phyloP scores from a whole-genome alignment of 2,113 vertebrate species.

The Ciconia maguari region DNA sequence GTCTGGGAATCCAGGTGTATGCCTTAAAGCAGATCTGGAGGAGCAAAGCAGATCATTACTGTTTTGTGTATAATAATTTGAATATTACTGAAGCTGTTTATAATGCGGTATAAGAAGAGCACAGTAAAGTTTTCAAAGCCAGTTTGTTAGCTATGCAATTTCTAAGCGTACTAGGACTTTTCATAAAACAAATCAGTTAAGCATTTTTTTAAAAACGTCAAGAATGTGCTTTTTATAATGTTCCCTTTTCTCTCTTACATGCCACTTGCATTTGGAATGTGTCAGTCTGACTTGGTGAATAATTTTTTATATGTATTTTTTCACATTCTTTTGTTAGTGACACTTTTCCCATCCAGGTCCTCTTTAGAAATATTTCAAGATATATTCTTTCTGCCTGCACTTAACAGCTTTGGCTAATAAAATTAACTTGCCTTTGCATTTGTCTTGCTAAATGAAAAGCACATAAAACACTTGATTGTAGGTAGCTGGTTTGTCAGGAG shows the following conservation, averaged over 20 bases:
- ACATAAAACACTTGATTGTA: not conserved
- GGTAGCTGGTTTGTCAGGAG: not conserved
- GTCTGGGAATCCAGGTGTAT: not conserved
- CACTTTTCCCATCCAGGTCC: not conserved
- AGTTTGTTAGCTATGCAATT: not conserved
- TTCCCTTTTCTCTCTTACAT: slow-evolving; percentile 16
- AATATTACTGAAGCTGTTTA: not conserved
- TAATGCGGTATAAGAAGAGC: not conserved
- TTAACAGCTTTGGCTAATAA: slow-evolving; percentile 40
- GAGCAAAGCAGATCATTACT: not conserved
- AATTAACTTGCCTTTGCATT: not conserved
- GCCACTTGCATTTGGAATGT: slow-evolving; percentile 18
- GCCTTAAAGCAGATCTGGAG: not conserved
- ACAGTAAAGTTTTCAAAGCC: not conserved
- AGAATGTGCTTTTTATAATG: not conserved
- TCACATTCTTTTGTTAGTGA: not conserved
- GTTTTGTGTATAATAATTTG: not conserved
- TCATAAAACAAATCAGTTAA: not conserved
- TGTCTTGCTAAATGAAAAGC: not conserved
- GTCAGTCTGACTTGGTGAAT: slow-evolving; percentile 41
- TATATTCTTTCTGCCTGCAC: not conserved
- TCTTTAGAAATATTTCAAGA: not conserved
- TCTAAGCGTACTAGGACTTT: not conserved
- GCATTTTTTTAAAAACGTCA: not conserved
- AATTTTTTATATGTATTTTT: not conserved